phyloP scores from a whole-genome alignment of 2,888 invertebrate species.

The Rhamnusium bicolor region DNA sequence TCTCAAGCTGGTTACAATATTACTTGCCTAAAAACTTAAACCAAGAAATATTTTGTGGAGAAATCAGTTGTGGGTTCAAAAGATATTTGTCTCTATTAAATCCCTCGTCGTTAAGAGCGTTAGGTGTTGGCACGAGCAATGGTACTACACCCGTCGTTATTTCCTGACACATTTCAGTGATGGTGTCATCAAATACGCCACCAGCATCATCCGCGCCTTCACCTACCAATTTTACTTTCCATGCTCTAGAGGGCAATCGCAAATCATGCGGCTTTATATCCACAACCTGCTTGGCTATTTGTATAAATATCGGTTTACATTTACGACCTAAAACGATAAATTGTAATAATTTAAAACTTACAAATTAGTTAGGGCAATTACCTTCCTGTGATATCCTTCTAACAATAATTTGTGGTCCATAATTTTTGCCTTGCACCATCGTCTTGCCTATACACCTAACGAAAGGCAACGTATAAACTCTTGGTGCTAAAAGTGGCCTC shows the following conservation, averaged over 20 bases:
- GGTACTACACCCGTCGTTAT: slow-evolving; percentile 75
- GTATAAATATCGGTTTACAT: slow-evolving; percentile 76
- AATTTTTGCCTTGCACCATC: slow-evolving; percentile 79
- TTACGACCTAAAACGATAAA: slow-evolving; percentile 66
- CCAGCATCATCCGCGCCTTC: slow-evolving; percentile 82
- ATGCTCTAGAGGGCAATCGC: slow-evolving; percentile 77
- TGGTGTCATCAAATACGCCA: slow-evolving; percentile 81
- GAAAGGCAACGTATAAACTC: slow-evolving; percentile 77
- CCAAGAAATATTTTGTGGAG: slow-evolving; percentile 73
- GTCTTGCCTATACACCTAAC: slow-evolving; percentile 78
- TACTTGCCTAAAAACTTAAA: slow-evolving; percentile 76
- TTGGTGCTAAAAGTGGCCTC: slow-evolving; percentile 74
- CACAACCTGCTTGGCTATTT: slow-evolving; percentile 78
- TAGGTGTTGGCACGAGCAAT: slow-evolving; percentile 77
- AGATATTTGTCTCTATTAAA: slow-evolving; percentile 77
- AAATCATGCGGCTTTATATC: slow-evolving; percentile 75
- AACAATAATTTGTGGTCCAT: slow-evolving; percentile 79
- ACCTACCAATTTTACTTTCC: slow-evolving; percentile 79
- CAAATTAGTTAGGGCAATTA: slow-evolving; percentile 21
- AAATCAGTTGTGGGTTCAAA: slow-evolving; percentile 75
- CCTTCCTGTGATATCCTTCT: slow-evolving; percentile 75
- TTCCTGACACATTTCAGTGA: slow-evolving; percentile 80
- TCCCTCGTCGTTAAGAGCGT: slow-evolving; percentile 76
- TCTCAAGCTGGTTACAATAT: background rate
- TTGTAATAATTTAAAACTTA: background rate